Conservation (phyloP, 2,797 vertebrate species). For the Acropternis orthonyx region DNA sequence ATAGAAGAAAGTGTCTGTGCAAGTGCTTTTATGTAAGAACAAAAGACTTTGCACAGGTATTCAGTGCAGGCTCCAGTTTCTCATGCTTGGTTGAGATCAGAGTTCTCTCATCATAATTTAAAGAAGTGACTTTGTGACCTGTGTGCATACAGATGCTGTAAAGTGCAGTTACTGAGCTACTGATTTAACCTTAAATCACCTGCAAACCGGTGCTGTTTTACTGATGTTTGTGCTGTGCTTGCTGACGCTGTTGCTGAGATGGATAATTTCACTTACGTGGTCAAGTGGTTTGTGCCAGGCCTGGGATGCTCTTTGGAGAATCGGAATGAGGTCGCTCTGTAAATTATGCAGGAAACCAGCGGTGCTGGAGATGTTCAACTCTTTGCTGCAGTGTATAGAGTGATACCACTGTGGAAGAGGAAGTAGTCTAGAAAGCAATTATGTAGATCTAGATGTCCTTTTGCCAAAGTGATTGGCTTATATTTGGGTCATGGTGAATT, state of each 20-base stretch:
- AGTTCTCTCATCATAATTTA: background rate
- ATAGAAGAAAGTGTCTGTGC: background rate
- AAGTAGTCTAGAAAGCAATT: background rate
- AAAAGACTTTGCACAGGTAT: background rate
- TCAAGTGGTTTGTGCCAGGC: background rate
- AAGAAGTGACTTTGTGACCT: background rate
- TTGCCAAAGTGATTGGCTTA: background rate
- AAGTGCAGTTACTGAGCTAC: background rate
- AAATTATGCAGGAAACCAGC: conserved; percentile 20
- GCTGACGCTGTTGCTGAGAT: background rate
- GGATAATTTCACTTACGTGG: background rate
- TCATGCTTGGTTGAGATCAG: background rate
- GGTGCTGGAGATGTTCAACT: background rate
- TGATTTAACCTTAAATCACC: background rate
- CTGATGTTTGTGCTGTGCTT: background rate
- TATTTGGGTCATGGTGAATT: background rate
- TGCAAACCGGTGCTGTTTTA: background rate
- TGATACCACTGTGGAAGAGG: fast-evolving
- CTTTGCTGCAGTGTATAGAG: background rate
- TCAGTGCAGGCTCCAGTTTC: background rate
- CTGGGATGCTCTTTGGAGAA: background rate
- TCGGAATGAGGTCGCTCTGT: background rate
- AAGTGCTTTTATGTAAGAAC: background rate
- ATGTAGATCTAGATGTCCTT: background rate
- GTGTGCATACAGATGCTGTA: background rate